Conservation (phyloP, 2,888 invertebrate species). For the Ennomos quercinarius region DNA sequence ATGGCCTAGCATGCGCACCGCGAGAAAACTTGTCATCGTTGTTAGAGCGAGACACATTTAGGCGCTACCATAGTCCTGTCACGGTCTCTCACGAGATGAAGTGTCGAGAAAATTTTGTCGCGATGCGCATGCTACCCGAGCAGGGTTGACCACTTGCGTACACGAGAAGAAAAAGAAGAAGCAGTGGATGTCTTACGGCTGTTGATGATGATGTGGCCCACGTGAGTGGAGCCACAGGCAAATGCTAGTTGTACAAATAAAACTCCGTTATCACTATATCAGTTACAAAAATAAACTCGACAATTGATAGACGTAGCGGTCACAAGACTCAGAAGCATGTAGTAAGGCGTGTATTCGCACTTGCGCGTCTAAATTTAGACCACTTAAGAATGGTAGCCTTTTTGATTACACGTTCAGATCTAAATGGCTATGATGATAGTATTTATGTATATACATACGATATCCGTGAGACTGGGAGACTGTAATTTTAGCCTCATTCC, state of each 20-base stretch:
- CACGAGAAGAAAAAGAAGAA: too few relatives aligned
- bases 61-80: too few relatives aligned
- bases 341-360: slow-evolving; percentile 56
- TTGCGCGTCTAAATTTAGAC: slow-evolving; percentile 72
- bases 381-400: slow-evolving; percentile 70
- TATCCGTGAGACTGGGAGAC: slow-evolving; percentile 52
- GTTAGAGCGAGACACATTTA: too few relatives aligned
- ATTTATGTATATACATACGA: slow-evolving; percentile 29
- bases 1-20: too few relatives aligned
- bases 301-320: slow-evolving; percentile 61
- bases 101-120: too few relatives aligned
- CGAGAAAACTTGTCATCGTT: too few relatives aligned
- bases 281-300: slow-evolving; percentile 67
- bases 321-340: slow-evolving; percentile 68
- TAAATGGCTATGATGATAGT: slow-evolving; percentile 20
- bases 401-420: slow-evolving; percentile 55
- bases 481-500: slow-evolving; percentile 65
- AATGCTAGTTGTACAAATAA: slow-evolving; percentile 5
- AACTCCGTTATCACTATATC: slow-evolving; percentile 34
- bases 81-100: too few relatives aligned
- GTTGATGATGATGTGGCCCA: too few relatives aligned
- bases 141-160: too few relatives aligned
- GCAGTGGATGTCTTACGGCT: too few relatives aligned
- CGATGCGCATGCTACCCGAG: too few relatives aligned
- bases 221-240: too few relatives aligned